A percentile compares a stretch with the other conserved stretches of the same genome.
Conservation (phyloP, 2,113 vertebrate species). For the Phalacrocorax carbo region DNA sequence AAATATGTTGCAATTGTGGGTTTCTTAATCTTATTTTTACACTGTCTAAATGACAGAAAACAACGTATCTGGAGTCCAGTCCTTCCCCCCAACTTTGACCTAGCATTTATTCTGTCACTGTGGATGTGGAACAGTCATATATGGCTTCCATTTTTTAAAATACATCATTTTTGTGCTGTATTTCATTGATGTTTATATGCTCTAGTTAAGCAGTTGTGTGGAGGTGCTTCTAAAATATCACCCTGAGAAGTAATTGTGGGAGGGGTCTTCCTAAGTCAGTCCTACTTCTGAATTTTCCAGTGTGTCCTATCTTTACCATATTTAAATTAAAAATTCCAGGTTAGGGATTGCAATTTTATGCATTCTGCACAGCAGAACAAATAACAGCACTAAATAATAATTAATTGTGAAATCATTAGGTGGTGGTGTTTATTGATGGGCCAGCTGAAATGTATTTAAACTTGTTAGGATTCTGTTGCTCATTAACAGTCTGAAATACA, state of each 20-base stretch:
- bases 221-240: background rate
- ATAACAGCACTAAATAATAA: background rate
- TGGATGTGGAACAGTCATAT: background rate
- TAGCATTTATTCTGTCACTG: background rate
- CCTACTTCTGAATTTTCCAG: background rate
- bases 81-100: background rate
- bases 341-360: background rate
- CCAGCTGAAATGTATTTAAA: background rate
- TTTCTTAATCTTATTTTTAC: background rate
- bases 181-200: background rate
- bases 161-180: background rate
- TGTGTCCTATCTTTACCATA: background rate
- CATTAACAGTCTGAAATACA: background rate
- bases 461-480: background rate
- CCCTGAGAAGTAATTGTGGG: background rate
- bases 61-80: fast-evolving
- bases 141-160: background rate
- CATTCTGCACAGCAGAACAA: background rate
- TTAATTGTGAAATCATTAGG: background rate
- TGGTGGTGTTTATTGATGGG: background rate
- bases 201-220: background rate
- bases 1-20: background rate
- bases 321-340: background rate
- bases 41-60: background rate
- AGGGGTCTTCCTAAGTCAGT: background rate